Conservation (phyloP, 1,140 invertebrate species). For the Drosophila mojavensis region DNA sequence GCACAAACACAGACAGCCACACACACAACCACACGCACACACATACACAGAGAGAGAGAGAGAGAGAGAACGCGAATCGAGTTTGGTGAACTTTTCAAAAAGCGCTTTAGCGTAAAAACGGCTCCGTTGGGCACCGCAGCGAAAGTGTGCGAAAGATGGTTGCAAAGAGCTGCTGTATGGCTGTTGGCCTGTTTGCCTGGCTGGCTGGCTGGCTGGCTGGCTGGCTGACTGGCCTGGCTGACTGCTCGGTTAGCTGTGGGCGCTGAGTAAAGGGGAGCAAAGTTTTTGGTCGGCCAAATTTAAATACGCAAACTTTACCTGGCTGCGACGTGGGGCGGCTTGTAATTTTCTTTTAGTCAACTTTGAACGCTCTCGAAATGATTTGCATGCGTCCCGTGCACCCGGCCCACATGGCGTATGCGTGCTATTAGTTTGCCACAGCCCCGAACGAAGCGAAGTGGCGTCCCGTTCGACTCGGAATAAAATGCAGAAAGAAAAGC, state of each 20-base stretch:
- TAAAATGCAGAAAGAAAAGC: slow-evolving; percentile 42
- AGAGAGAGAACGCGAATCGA: slow-evolving; percentile 50
- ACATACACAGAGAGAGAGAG: too few relatives aligned
- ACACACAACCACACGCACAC: not conserved
- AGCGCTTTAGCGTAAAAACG: slow-evolving; percentile 76
- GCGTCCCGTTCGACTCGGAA: slow-evolving; percentile 17
- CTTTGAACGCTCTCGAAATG: slow-evolving; percentile 69
- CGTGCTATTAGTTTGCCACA: slow-evolving; percentile 68
- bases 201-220: not conserved
- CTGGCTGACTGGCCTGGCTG: not conserved
- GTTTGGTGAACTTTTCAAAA: slow-evolving; percentile 74
- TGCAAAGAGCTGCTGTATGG: slow-evolving; percentile 20
- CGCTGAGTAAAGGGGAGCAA: not conserved
- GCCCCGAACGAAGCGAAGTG: not conserved
- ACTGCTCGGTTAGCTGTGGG: slow-evolving; percentile 1
- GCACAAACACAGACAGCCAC: slow-evolving; percentile 22
- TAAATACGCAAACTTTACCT: slow-evolving; percentile 45
- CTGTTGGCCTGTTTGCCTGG: not conserved
- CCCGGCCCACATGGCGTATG: slow-evolving; percentile 56
- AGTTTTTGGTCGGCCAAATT: slow-evolving; percentile 42
- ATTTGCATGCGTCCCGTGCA: slow-evolving; percentile 57
- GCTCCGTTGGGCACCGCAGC: slow-evolving; percentile 47
- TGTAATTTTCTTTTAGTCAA: slow-evolving; percentile 78
- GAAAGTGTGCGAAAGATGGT: slow-evolving; percentile 34
- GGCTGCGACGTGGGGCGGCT: slow-evolving; percentile 18